Evolutionary conservation across 2,113 vertebrate genomes (phyloP).

Genomic region (Micronycteris hirsuta): DNA sequence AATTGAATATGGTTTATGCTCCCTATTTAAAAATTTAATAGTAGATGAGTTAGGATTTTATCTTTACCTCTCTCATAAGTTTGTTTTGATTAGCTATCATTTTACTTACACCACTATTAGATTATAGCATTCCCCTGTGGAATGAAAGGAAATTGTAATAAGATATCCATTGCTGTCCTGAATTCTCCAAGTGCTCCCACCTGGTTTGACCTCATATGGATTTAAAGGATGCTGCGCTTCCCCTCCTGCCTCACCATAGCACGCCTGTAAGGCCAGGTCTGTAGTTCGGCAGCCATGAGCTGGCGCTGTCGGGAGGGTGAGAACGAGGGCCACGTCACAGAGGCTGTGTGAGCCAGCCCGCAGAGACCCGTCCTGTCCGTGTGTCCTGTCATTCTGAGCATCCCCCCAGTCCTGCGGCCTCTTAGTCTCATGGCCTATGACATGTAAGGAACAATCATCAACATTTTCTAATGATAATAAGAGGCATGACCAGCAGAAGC

Average conservation of each 20-base stretch:
- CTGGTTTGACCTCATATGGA: not conserved
- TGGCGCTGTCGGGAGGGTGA: not conserved
- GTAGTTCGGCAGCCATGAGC: not conserved
- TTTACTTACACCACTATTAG: not conserved
- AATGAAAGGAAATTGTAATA: not conserved
- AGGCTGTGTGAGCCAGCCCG: accelerated
- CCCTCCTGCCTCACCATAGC: not conserved
- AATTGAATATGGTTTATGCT: not conserved
- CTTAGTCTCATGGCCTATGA: too few species aligned
- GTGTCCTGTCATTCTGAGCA: not conserved
- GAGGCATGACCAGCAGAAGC: not conserved
- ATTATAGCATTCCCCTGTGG: not conserved
- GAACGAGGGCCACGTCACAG: not conserved
- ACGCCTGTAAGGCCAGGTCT: not conserved
- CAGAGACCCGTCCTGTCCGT: not conserved
- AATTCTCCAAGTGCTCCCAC: not conserved
- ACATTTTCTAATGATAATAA: not conserved
- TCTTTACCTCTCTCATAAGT: not conserved
- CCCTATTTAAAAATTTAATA: not conserved
- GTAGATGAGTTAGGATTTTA: not conserved
- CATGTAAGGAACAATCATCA: not conserved
- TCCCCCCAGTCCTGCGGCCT: not conserved
- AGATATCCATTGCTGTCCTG: not conserved
- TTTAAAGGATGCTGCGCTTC: not conserved
- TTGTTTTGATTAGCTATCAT: not conserved